Evolutionary conservation across 2,888 invertebrate species (phyloP), one percentile per base, ranked within the genome.

Genomic region (Busseola fusca): DNA sequence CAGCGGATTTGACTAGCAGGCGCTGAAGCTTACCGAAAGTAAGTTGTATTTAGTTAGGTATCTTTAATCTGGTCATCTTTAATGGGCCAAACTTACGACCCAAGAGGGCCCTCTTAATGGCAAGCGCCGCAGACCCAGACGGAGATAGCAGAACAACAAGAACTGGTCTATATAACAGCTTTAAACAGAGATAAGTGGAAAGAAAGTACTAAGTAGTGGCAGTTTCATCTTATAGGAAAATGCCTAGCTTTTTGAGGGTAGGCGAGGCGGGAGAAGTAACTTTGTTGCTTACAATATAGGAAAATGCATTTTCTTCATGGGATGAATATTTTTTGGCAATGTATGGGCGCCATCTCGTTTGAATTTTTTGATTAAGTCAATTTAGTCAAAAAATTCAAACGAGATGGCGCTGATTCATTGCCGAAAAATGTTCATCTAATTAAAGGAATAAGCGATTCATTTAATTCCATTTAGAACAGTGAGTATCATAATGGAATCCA

Each of bases 1-100:
- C 69, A 64, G 18, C n/a, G 21, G 64, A n/a, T 56, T 69, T 37
- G 37, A n/a, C n/a, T n/a, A 12, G 42, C 14, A n/a, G 16, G 16
- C 25, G 58, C 59, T 78, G 78, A 72, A 76, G 78, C 50, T 76
- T 57, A 62, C 60, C 50, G 64, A 57, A 78, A 64, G 57, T 66
- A 30, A 63, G 10, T 63, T 30, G 10, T n/a, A 30, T 63, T 45
- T 30, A 30, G 30, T n/a, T n/a, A 25, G 16, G 27, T 27, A 54
- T 21, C 10, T 30, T 30, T 58, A 1, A 21, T 21, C 14, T 27
- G 27, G 34, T 7, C 34, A 34, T 34, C 34, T 34, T 34, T 34
- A 34, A 6, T 34, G 34, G 5, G n/a, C n/a, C n/a, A n/a, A n/a
- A 34, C 34, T 34, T 34, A 34, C 5, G 34, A 34, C 34, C 34